A percentile compares a stretch with the other conserved stretches of the same genome.
These are phyloP conservation scores for Eumaeus atala DNA, from an alignment of 1,140 invertebrate genomes.

Conservation along the genomic window DNA sequence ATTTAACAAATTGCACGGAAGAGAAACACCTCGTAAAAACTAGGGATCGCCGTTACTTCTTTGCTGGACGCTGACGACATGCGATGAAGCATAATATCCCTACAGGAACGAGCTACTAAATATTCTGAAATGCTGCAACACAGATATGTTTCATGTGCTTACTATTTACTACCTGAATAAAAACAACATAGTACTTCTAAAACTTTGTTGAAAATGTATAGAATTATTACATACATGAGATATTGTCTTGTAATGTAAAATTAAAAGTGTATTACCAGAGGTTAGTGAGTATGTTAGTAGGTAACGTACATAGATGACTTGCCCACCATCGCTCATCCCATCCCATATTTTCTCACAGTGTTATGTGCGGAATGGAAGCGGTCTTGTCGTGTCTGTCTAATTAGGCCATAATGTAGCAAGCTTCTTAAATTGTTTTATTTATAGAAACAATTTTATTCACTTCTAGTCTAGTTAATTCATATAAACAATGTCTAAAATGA, in stretches of 20 bases:
- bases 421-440: no score
- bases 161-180: conserved; percentile 4
- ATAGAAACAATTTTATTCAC: no score
- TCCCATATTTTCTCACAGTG: no score
- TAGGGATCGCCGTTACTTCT: conserved; percentile 3
- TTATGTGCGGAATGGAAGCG: no score
- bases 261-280: neutral
- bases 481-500: no score
- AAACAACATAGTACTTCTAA: conserved; percentile 2
- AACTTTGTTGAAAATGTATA: neutral
- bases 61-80: conserved; percentile 9
- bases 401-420: no score
- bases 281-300: no score
- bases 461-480: no score
- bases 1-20: conserved; percentile 5
- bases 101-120: conserved; percentile 15
- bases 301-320: no score
- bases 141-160: neutral
- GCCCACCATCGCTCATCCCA: no score
- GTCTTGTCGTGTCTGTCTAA: no score
- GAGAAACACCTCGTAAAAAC: conserved; percentile 8
- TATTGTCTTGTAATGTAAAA: neutral
- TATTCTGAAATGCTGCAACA: conserved; percentile 13
- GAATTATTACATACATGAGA: neutral
- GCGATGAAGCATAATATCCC: neutral